Conservation (phyloP, 1,140 invertebrate species). For the Pachypsylla venusta region DNA sequence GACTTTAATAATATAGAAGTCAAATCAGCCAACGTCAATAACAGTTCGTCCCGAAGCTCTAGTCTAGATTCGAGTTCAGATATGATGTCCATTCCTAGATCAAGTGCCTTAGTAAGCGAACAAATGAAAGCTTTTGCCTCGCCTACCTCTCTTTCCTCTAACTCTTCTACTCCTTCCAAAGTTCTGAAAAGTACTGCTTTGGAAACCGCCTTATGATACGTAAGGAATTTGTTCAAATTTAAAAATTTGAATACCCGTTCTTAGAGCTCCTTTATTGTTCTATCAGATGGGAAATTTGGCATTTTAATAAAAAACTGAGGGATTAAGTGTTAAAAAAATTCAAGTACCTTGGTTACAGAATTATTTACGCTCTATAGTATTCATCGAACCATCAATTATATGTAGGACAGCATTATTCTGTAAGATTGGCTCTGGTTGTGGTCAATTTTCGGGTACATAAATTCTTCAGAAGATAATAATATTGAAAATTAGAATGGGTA, state of each 20-base stretch:
- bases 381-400: too few relatives aligned
- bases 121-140: background rate
- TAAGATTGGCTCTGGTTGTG: too few relatives aligned
- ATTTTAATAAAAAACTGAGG: too few relatives aligned
- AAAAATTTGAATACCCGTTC: background rate
- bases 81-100: background rate
- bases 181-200: background rate
- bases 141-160: background rate
- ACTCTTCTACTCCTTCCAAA: background rate
- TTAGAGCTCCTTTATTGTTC: too few relatives aligned
- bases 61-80: background rate
- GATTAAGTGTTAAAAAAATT: too few relatives aligned
- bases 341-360: too few relatives aligned
- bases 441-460: too few relatives aligned
- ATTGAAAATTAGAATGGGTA: too few relatives aligned
- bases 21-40: background rate
- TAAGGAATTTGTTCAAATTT: background rate
- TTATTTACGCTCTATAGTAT: too few relatives aligned
- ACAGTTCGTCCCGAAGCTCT: background rate
- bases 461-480: too few relatives aligned
- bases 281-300: too few relatives aligned
- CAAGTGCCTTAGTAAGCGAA: background rate
- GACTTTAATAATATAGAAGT: slow-evolving; percentile 3
- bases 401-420: too few relatives aligned
- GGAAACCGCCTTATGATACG: slow-evolving; percentile 5